Evolutionary conservation across 2,888 invertebrate genomes (phyloP).

Genomic region (Nomada lathburiana): DNA sequence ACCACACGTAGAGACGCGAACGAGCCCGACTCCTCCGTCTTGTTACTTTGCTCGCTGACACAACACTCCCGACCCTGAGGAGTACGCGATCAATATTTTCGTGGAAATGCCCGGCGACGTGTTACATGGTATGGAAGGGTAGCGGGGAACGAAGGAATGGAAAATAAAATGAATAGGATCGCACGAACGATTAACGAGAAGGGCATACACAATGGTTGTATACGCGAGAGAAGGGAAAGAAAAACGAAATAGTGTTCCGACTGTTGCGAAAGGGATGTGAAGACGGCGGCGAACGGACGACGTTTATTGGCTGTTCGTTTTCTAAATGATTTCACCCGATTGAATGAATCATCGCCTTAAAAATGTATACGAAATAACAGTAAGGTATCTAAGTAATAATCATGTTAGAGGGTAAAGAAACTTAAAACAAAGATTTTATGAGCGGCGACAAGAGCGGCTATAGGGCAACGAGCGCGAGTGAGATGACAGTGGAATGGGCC

Average conservation of each 20-base stretch:
- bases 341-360: conserved; percentile 85
- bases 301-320: conserved; percentile 82
- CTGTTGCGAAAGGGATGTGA: conserved; percentile 41
- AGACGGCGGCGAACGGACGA: conserved; percentile 67
- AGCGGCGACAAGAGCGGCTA: conserved; percentile 73
- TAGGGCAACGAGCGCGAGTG: conserved; percentile 47
- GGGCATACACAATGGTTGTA: conserved; percentile 16
- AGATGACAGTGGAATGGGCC: background rate
- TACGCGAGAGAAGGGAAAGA: conserved; percentile 2
- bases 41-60: conserved; percentile 39
- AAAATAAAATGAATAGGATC: conserved; percentile 36
- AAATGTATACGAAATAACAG: conserved; percentile 85
- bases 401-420: conserved; percentile 82
- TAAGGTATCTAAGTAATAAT: conserved; percentile 85
- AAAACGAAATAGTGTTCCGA: conserved; percentile 3
- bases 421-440: conserved; percentile 83
- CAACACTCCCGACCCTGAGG: background rate
- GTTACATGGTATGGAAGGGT: conserved; percentile 19
- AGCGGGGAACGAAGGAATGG: background rate
- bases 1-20: background rate
- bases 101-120: conserved; percentile 45
- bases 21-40: conserved; percentile 24
- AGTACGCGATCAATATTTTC: conserved; percentile 49
- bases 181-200: conserved; percentile 60
- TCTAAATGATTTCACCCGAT: conserved; percentile 84